Percentiles rank a stretch among this genome's conserved stretches.
These are phyloP conservation scores for Cryptoblepharus egeriae DNA, from an alignment of 2,797 vertebrate genomes.

Conservation along the genomic window DNA sequence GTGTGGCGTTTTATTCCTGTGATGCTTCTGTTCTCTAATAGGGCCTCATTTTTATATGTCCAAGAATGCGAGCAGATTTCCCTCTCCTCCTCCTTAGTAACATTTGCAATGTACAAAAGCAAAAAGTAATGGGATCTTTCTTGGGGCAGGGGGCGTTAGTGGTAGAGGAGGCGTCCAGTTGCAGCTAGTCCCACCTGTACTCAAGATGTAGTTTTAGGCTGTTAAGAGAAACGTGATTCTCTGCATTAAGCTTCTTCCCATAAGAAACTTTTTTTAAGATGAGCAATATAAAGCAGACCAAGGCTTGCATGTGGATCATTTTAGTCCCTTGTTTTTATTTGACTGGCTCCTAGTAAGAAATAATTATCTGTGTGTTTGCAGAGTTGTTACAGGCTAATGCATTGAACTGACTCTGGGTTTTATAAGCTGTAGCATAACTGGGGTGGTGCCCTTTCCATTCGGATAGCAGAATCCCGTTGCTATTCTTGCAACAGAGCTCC, in stretches of 20 bases:
- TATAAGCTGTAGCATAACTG: constrained; percentile 67
- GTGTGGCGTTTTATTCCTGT: constrained; percentile 27
- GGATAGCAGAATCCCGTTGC: constrained; percentile 48
- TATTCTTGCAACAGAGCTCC: constrained; percentile 54
- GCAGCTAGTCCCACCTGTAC: constrained; percentile 53
- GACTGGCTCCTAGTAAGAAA: constrained; percentile 1
- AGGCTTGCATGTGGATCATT: constrained; percentile 14
- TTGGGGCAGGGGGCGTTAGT: no score
- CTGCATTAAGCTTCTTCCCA: not conserved
- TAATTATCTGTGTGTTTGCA: constrained; percentile 21
- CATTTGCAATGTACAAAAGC: constrained; percentile 42
- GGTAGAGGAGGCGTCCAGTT: constrained; percentile 30
- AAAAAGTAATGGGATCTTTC: constrained; percentile 44
- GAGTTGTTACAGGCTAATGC: not conserved
- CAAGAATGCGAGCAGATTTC: constrained; percentile 53
- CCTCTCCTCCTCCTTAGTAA: constrained; percentile 27
- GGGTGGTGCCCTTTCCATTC: constrained; percentile 51
- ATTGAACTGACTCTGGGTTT: constrained; percentile 32
- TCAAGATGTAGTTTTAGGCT: constrained; percentile 56
- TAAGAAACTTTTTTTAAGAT: constrained; percentile 14
- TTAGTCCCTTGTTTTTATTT: accelerated
- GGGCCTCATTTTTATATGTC: constrained; percentile 55
- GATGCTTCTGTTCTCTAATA: constrained; percentile 54
- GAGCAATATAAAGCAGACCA: constrained; percentile 54
- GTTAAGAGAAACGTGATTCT: constrained; percentile 34